Conservation (phyloP, 2,888 invertebrate species). For the Eulithis testata region DNA sequence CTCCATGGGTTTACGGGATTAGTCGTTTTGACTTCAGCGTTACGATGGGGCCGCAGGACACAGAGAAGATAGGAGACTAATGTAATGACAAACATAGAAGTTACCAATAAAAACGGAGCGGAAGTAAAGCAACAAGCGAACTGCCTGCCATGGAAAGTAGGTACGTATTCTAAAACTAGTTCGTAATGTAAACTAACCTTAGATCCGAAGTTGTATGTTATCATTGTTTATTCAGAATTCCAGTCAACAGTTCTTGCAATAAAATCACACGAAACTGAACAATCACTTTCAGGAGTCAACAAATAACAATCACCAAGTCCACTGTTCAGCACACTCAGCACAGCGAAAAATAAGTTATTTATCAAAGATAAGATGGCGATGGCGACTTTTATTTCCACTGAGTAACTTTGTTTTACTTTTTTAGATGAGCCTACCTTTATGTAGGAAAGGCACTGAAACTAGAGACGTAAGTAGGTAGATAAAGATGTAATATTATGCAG, state of each 20-base stretch:
- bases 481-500: too few relatives aligned
- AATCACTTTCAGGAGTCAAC: slow-evolving; percentile 35
- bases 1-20: too few relatives aligned
- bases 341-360: slow-evolving; percentile 46
- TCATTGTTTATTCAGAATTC: slow-evolving; percentile 47
- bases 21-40: too few relatives aligned
- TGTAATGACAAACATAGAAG: too few relatives aligned
- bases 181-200: slow-evolving; percentile 49
- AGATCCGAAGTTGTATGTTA: slow-evolving; percentile 56
- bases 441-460: too few relatives aligned
- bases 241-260: slow-evolving; percentile 26
- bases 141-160: slow-evolving; percentile 7
- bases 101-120: too few relatives aligned
- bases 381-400: slow-evolving; percentile 54
- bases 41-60: too few relatives aligned
- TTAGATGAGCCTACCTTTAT: too few relatives aligned
- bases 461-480: too few relatives aligned
- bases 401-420: slow-evolving; percentile 16
- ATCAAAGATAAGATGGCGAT: slow-evolving; percentile 57
- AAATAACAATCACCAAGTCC: slow-evolving; percentile 39
- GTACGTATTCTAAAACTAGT: background rate
- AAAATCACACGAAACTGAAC: slow-evolving; percentile 35
- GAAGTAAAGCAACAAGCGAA: too few relatives aligned
- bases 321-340: slow-evolving; percentile 50
- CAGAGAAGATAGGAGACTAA: too few relatives aligned